phyloP scores from a whole-genome alignment of 1,140 invertebrate genomes.

The Agraylea sexmaculata region DNA sequence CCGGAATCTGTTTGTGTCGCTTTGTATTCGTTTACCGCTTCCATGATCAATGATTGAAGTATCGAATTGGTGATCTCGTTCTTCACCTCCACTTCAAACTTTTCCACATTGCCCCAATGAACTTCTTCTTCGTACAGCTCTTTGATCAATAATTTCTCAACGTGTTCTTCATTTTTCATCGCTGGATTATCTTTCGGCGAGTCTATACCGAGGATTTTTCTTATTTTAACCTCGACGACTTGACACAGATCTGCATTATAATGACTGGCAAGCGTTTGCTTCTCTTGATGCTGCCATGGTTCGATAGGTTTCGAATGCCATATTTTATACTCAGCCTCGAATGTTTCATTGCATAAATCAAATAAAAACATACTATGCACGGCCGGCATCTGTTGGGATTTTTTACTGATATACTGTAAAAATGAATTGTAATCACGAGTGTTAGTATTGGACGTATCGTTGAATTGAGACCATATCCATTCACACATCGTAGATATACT shows the following conservation, averaged over 20 bases:
- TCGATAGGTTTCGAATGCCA: neutral
- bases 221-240: conserved; percentile 11
- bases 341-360: conserved; percentile 17
- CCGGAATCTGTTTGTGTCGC: no score
- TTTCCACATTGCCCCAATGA: conserved; percentile 17
- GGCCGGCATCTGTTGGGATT: no score
- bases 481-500: conserved; percentile 5
- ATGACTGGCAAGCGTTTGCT: conserved; percentile 2
- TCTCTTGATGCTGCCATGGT: conserved; percentile 13
- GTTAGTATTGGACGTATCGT: neutral
- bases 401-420: no score
- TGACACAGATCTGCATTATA: conserved; percentile 11
- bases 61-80: conserved; percentile 16
- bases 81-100: conserved; percentile 14
- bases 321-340: conserved; percentile 10
- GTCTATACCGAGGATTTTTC: conserved; percentile 8
- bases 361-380: conserved; percentile 8
- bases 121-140: conserved; percentile 18
- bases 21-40: conserved; percentile 13
- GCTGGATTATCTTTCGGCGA: conserved; percentile 14
- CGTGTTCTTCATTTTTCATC: conserved; percentile 14
- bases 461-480: conserved; percentile 6
- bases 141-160: conserved; percentile 15
- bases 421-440: no score
- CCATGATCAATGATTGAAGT: conserved; percentile 9